Percentiles rank a stretch among this genome's conserved stretches.
Conservation (phyloP, 2,888 invertebrate genomes). For the Drosophila gaucha region DNA sequence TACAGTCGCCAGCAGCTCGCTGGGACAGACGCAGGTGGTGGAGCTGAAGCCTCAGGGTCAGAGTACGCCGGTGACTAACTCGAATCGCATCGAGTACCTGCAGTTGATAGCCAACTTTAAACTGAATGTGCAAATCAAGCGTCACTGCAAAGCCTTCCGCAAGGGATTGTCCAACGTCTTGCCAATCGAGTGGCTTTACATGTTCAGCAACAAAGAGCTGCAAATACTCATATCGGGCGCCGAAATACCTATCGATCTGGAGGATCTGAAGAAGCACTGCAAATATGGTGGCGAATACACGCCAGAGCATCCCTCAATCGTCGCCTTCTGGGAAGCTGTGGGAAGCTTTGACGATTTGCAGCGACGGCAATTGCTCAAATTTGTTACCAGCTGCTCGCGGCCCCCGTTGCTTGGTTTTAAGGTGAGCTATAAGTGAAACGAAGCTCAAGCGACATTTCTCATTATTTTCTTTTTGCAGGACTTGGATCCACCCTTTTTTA, state of each 20-base stretch:
- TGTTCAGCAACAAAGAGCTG: constrained; percentile 97
- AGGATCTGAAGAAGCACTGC: constrained; percentile 94
- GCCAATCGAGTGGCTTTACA: constrained; percentile 95
- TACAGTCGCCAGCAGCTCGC: constrained; percentile 94
- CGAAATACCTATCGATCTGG: constrained; percentile 95
- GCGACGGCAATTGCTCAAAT: constrained; percentile 95
- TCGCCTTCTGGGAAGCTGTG: constrained; percentile 95
- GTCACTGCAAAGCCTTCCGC: constrained; percentile 95
- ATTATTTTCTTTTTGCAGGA: constrained; percentile 87
- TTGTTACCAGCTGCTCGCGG: constrained; percentile 98
- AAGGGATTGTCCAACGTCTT: constrained; percentile 96
- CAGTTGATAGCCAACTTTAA: constrained; percentile 98
- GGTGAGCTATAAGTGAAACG: constrained; percentile 86
- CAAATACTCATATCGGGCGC: constrained; percentile 99
- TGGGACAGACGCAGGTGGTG: constrained; percentile 94
- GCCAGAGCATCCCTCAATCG: constrained; percentile 92
- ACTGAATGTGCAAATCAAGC: constrained; percentile 94
- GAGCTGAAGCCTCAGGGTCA: constrained; percentile 96
- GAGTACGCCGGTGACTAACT: constrained; percentile 94
- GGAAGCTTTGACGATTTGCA: constrained; percentile 93
- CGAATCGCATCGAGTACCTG: constrained; percentile 98
- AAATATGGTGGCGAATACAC: constrained; percentile 95
- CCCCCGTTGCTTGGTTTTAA: constrained; percentile 98
- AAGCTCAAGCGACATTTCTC: neutral
- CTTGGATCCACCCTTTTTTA: constrained; percentile 97